phyloP scores from a whole-genome alignment of 2,113 vertebrate genomes.

The Tautogolabrus adspersus region DNA sequence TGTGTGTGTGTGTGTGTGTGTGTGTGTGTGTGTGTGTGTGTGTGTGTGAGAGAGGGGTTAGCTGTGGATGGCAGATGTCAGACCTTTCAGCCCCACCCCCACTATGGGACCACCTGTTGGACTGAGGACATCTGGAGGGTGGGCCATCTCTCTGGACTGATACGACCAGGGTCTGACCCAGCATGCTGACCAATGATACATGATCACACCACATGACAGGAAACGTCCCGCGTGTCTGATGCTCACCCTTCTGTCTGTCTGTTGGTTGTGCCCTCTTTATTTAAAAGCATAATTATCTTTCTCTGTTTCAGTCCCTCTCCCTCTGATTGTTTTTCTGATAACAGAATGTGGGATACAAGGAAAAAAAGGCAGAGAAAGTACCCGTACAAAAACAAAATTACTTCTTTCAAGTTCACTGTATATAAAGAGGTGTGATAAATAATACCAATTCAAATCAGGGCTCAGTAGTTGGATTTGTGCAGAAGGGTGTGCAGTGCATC shows the following conservation, averaged over 20 bases:
- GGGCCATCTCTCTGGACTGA: constrained; percentile 44
- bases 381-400: not conserved
- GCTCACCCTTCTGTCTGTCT: not conserved
- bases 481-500: too few species aligned
- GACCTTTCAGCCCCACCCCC: constrained; percentile 72
- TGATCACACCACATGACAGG: constrained; percentile 63
- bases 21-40: constrained; percentile 27
- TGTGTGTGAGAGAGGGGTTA: constrained; percentile 43
- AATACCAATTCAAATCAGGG: too few species aligned
- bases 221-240: constrained; percentile 15
- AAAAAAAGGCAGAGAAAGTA: too few species aligned
- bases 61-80: constrained; percentile 83
- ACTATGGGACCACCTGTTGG: constrained; percentile 81
- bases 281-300: not conserved
- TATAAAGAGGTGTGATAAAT: not conserved
- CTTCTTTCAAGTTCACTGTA: not conserved
- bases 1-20: constrained; percentile 5
- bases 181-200: constrained; percentile 64
- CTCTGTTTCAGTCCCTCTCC: not conserved
- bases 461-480: too few species aligned
- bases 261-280: not conserved
- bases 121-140: constrained; percentile 79
- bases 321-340: not conserved
- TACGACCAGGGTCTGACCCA: constrained; percentile 52
- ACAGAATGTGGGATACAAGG: too few species aligned